Percentiles rank a stretch among this genome's conserved stretches.
These are phyloP conservation scores for Aldabrachelys gigantea DNA, from an alignment of 2,113 vertebrate species.

Conservation along the genomic window DNA sequence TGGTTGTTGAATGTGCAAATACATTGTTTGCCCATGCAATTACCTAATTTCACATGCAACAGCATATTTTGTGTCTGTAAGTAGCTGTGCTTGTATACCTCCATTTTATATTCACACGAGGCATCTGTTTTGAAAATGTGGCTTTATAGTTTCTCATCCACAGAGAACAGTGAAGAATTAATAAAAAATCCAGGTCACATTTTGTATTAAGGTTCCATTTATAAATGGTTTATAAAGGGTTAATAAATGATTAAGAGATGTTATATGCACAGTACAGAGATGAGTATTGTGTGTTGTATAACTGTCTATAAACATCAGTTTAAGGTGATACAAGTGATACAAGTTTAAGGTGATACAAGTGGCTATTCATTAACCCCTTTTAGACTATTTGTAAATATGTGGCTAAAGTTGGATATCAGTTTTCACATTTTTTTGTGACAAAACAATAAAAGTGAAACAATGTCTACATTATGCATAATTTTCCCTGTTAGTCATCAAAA, in stretches of 20 bases:
- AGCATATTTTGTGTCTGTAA: background rate
- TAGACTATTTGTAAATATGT: background rate
- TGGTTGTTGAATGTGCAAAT: background rate
- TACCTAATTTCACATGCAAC: background rate
- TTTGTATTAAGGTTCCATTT: background rate
- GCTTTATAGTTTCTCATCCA: background rate
- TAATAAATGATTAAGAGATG: background rate
- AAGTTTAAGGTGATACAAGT: background rate
- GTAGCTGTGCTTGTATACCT: background rate
- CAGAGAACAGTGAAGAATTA: background rate
- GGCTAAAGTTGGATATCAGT: background rate
- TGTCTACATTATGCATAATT: background rate
- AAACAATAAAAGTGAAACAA: background rate
- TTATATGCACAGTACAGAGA: background rate
- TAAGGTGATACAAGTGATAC: background rate
- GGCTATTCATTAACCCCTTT: background rate
- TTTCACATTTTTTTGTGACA: background rate
- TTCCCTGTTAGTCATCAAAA: background rate
- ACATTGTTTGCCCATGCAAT: background rate
- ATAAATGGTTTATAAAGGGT: background rate
- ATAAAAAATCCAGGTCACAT: background rate
- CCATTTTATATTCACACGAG: background rate
- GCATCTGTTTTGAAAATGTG: background rate
- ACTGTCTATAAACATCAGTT: background rate
- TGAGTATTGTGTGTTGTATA: background rate